phyloP scores from a whole-genome alignment of 1,140 invertebrate species.

The Drosophila albomicans region DNA sequence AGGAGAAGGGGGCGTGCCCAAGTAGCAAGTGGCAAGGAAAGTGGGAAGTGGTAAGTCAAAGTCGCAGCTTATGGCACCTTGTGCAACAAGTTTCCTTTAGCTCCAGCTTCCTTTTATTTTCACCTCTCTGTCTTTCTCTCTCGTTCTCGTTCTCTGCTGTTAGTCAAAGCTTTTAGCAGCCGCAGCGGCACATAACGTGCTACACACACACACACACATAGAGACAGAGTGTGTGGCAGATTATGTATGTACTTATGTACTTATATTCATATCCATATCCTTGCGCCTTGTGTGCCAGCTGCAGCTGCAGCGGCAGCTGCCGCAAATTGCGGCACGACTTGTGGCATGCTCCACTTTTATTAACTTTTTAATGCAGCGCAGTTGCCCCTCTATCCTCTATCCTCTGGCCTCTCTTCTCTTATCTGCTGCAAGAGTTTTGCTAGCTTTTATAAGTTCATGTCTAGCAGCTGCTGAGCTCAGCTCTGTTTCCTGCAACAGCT shows the following conservation, averaged over 20 bases:
- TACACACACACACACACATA: slow-evolving; percentile 26
- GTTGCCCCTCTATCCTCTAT: background rate
- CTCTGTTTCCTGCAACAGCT: background rate
- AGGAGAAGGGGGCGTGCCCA: background rate
- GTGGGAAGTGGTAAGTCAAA: slow-evolving; percentile 60
- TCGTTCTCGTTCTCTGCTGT: slow-evolving; percentile 6
- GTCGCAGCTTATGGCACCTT: slow-evolving; percentile 66
- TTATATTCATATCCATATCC: slow-evolving; percentile 77
- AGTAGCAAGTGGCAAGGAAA: background rate
- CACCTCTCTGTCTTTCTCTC: background rate
- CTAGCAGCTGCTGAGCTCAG: slow-evolving; percentile 42
- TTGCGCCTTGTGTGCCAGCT: slow-evolving; percentile 28
- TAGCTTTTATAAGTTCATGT: slow-evolving; percentile 56
- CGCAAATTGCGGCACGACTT: slow-evolving; percentile 82
- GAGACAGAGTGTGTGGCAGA: slow-evolving; percentile 12
- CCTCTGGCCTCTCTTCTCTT: background rate
- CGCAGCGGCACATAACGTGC: slow-evolving; percentile 6
- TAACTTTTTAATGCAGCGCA: slow-evolving; percentile 80
- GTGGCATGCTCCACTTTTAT: slow-evolving; percentile 83
- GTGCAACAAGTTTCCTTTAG: slow-evolving; percentile 59
- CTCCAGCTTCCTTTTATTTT: background rate
- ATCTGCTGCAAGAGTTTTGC: slow-evolving; percentile 41
- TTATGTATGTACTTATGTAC: slow-evolving; percentile 47
- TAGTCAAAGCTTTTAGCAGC: slow-evolving; percentile 32
- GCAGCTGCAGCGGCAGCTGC: slow-evolving; percentile 62